phyloP scores from a whole-genome alignment of 2,888 invertebrate species.

The Aporophyla lueneburgensis region DNA sequence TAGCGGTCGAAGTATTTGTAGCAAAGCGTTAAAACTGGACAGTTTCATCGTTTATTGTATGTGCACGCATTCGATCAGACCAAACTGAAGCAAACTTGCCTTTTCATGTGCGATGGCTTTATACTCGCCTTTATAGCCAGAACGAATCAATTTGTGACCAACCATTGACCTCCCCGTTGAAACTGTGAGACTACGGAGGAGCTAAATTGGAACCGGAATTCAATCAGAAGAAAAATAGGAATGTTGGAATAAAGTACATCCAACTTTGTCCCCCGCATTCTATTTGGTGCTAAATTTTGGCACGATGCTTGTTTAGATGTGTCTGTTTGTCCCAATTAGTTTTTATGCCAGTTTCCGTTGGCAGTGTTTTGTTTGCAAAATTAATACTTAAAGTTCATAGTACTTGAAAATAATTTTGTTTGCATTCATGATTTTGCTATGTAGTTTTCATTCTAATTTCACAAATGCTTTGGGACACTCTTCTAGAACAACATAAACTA shows the following conservation, averaged over 20 bases:
- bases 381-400: no score
- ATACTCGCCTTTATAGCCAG: constrained; percentile 30
- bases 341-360: constrained; percentile 27
- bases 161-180: constrained; percentile 60
- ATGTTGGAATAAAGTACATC: constrained; percentile 55
- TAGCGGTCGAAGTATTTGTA: background rate
- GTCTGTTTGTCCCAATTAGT: constrained; percentile 56
- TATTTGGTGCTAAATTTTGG: constrained; percentile 62
- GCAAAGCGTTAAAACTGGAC: background rate
- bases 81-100: background rate
- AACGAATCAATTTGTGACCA: constrained; percentile 66
- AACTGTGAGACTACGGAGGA: constrained; percentile 49
- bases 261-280: constrained; percentile 50
- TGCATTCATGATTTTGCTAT: background rate
- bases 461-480: background rate
- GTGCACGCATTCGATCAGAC: background rate
- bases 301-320: constrained; percentile 51
- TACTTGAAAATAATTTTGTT: constrained; percentile 32
- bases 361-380: constrained; percentile 43
- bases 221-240: constrained; percentile 67
- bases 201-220: constrained; percentile 65
- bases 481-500: background rate
- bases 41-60: background rate
- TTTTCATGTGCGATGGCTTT: constrained; percentile 8
- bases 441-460: background rate